Conservation (phyloP, 2,113 vertebrate genomes). For the Lanius ludovicianus region DNA sequence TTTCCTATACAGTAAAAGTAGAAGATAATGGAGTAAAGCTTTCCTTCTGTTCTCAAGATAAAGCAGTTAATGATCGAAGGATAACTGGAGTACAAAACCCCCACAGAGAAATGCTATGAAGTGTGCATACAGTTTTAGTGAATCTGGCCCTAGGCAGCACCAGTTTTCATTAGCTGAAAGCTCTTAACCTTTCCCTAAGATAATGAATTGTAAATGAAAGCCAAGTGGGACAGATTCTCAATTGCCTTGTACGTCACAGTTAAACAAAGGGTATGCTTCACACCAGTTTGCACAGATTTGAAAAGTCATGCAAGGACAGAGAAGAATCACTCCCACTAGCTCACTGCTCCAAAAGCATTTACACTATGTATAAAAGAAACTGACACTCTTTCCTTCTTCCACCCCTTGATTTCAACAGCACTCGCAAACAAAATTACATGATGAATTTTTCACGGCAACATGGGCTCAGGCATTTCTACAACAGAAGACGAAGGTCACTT, state of each 20-base stretch:
- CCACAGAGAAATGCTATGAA: not conserved
- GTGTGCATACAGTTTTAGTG: constrained; percentile 35
- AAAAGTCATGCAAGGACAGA: not conserved
- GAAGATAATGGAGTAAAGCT: not conserved
- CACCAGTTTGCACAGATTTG: not conserved
- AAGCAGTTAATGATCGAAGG: not conserved
- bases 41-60: not conserved
- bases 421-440: constrained; percentile 99
- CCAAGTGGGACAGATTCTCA: constrained; percentile 16
- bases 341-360: not conserved
- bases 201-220: not conserved
- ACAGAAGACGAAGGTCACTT: constrained; percentile 95
- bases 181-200: not conserved
- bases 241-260: not conserved
- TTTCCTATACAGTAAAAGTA: not conserved
- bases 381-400: constrained; percentile 61
- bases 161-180: not conserved
- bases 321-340: constrained; percentile 1
- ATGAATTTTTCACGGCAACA: constrained; percentile 99
- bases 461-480: constrained; percentile 96
- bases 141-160: constrained; percentile 27
- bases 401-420: constrained; percentile 81
- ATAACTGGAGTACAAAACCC: not conserved
- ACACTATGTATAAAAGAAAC: not conserved
- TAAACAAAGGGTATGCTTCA: not conserved